Base-by-base conservation (phyloP, 2,113 vertebrate species). In the Marmota flaviventris region DNA sequence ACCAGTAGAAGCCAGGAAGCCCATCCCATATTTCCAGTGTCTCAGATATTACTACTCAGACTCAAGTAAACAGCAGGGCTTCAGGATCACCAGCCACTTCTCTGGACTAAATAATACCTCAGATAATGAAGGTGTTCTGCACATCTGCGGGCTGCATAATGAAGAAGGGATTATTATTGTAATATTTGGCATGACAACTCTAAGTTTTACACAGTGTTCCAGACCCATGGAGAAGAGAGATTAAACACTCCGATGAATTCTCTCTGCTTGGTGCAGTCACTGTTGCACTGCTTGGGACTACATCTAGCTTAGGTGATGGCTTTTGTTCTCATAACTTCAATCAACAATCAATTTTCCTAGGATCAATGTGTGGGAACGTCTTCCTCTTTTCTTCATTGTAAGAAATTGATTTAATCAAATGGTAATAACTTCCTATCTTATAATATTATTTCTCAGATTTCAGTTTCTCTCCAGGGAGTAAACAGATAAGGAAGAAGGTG, bases 111-210 rank as follows among this genome's bases (percentile, higher is more conserved):
- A 76, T 10, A 34, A 42, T 34, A 0, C 45, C 17, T 77, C 70
- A 2, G 8, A 9, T 6, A 72, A 11, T 1, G 11, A n/a, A 27
- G 20, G 4, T 16, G 0, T 34, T 63, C 13, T 75, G 24, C 13
- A 5, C 13, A 58, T 72, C 25, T 91, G n/a, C 27, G 51, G 16
- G n/a, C 9, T 20, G 1, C 56, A 77, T 12, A 11, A 58, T 37
- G 24, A 69, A 20, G 76, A 72, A 5, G 2, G 82, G 17, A 48
- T n/a, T 65, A 39, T 51, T 65, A 78, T 45, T 86, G 83, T n/a
- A 25, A 16, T 10, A 32, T 24, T 2, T 85, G 45, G 42, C 18
- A 67, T 25, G 79, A 56, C 37, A 65, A 18, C 27, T 8, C 12
- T 9, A 29, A 42, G 12, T 3, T 7, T 42, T 63, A 32, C 61